Evolutionary conservation across 2,113 vertebrate genomes (phyloP).

Genomic region (Rhinogobius similis): DNA sequence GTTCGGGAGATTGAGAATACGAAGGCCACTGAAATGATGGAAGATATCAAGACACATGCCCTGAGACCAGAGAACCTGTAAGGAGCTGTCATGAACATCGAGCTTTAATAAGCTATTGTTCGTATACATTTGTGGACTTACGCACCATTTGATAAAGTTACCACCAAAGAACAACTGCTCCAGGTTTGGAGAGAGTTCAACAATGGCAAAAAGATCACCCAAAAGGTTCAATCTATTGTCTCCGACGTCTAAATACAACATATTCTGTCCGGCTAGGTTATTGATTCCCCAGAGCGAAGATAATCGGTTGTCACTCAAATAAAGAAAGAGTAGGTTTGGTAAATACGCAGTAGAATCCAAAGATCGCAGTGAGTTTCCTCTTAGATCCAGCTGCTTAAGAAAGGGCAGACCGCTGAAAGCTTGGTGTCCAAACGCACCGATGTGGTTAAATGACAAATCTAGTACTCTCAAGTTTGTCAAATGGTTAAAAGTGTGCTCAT

Average conservation of each 20-base stretch:
- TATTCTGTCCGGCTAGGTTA: background rate
- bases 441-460: slow-evolving; percentile 87
- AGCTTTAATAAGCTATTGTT: slow-evolving; percentile 74
- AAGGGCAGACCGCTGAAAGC: slow-evolving; percentile 76
- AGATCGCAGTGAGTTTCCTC: slow-evolving; percentile 80
- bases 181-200: slow-evolving; percentile 58
- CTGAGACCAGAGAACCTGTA: slow-evolving; percentile 81
- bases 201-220: slow-evolving; percentile 71
- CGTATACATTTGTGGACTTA: background rate
- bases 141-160: slow-evolving; percentile 82
- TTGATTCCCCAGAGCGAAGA: background rate
- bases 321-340: slow-evolving; percentile 40
- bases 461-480: slow-evolving; percentile 68
- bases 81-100: slow-evolving; percentile 81
- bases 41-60: slow-evolving; percentile 83
- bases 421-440: slow-evolving; percentile 68
- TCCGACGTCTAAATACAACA: slow-evolving; percentile 68
- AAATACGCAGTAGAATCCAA: background rate
- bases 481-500: slow-evolving; percentile 71
- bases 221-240: slow-evolving; percentile 79
- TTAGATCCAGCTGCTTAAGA: slow-evolving; percentile 75
- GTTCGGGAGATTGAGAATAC: slow-evolving; percentile 71
- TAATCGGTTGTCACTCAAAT: slow-evolving; percentile 82
- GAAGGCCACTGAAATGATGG: slow-evolving; percentile 72
- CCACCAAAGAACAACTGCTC: slow-evolving; percentile 69